Conservation (phyloP, 2,797 vertebrate genomes). For the Coendou prehensilis region DNA sequence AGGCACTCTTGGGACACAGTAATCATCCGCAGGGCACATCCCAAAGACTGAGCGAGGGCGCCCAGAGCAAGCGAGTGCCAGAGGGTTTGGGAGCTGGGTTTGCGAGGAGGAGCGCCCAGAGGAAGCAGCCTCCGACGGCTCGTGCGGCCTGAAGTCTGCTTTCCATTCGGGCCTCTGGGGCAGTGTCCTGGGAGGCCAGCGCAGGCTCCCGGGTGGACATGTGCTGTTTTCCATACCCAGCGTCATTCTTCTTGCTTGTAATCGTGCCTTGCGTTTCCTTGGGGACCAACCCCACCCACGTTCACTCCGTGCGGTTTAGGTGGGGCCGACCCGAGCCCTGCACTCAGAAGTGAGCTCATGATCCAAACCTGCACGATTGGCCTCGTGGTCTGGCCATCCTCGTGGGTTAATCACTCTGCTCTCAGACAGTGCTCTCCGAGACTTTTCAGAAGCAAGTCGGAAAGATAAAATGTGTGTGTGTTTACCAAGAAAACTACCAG, state of each 20-base stretch:
- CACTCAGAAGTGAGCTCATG: slow-evolving; percentile 57
- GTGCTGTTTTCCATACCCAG: slow-evolving; percentile 35
- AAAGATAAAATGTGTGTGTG: slow-evolving; percentile 2
- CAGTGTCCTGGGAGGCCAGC: not conserved
- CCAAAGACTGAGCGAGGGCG: not conserved
- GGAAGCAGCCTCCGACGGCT: not conserved
- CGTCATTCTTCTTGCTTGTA: slow-evolving; percentile 25
- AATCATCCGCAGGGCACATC: not conserved
- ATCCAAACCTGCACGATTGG: not conserved
- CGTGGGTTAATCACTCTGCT: slow-evolving; percentile 7
- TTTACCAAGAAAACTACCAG: not conserved
- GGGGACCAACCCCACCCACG: not conserved
- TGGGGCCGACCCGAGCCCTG: not conserved
- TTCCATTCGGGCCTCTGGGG: not conserved
- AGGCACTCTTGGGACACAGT: not conserved
- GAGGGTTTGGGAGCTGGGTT: not conserved
- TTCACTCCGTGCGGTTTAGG: slow-evolving; percentile 42
- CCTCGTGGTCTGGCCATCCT: not conserved
- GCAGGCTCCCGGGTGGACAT: not conserved
- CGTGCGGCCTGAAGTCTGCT: not conserved
- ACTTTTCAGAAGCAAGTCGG: slow-evolving; percentile 27
- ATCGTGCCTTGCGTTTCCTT: slow-evolving; percentile 27
- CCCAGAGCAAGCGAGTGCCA: not conserved
- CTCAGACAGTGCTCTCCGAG: slow-evolving; percentile 20
- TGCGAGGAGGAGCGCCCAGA: not conserved